Base-by-base conservation (phyloP, 1,140 invertebrate species). In the Hyles vespertilio region DNA sequence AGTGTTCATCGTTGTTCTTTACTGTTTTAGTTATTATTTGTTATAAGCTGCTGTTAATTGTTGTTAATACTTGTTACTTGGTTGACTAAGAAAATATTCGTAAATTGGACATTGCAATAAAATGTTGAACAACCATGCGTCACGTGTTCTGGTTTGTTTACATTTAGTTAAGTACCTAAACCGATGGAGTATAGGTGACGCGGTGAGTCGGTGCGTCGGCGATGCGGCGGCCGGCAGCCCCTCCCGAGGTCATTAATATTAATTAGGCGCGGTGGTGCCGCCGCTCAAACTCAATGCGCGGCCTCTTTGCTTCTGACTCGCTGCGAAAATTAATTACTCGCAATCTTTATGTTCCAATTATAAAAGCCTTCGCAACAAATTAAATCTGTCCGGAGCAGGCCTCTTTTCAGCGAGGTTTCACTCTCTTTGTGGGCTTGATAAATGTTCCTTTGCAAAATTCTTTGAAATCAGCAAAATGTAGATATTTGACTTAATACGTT, bases 281-380 rank as follows among this genome's bases (percentile, higher is more conserved):
- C 69, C 68, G 72, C 75, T 70, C 75, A 62, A 67, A 63, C 71
- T 78, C 80, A 78, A 79, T 81, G 72, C 79, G 76, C 77, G 73
- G 75, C 74, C 75, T 85, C 81, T 79, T 84, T 86, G 84, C 83
- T 84, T 77, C 80, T 84, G 84, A 87, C 84, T 89, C 84, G 74
- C 81, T 81, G 84, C 80, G 75, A 89, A 89, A 88, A 89, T 89
- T 89, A 89, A 89, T 89, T 89, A 89, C 83, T 89, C 86, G 74
- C 83, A 85, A 89, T 89, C 86, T 89, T 89, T 89, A 89, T 89
- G 81, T 87, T 89, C 83, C 81, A 89, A 89, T 89, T 89, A 89
- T 87, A 86, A 89, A 89, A 79, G 86, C 84, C 86, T 89, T 87
- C 83, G 86, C 81, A 85, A 87, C 84, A 89, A 89, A 89, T 89